phyloP scores from a whole-genome alignment of 2,113 vertebrate species.

The Poeciliopsis occidentalis region DNA sequence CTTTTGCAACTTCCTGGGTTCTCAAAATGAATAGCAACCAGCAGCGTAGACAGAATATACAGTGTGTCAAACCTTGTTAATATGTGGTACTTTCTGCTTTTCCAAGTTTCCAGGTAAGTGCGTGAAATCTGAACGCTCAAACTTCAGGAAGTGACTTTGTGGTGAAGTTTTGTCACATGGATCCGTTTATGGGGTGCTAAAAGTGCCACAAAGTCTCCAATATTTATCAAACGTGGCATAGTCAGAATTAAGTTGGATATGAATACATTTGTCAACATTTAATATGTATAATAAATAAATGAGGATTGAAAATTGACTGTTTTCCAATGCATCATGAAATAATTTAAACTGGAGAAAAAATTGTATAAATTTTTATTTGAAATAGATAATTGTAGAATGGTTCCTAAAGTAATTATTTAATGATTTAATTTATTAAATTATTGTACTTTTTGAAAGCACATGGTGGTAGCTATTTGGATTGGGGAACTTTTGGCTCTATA shows the following conservation, averaged over 20 bases:
- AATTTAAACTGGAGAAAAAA: too few species aligned
- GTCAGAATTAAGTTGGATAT: neutral
- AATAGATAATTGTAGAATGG: neutral
- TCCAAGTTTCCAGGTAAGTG: constrained; percentile 53
- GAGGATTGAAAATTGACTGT: too few species aligned
- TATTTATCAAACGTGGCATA: neutral
- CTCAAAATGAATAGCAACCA: neutral
- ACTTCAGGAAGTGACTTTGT: neutral
- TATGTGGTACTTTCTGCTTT: neutral
- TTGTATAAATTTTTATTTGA: neutral
- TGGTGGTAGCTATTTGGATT: neutral
- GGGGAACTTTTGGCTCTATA: neutral
- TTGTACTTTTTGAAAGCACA: too few species aligned
- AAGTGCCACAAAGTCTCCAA: neutral
- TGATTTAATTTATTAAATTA: neutral
- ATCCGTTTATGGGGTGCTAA: constrained; percentile 5
- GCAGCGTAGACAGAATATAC: neutral
- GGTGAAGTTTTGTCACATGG: constrained; percentile 42
- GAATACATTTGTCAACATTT: neutral
- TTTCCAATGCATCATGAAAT: neutral
- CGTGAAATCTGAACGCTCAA: neutral
- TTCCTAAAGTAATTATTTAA: neutral
- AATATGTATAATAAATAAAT: too few species aligned
- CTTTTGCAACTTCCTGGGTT: neutral
- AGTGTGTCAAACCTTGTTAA: neutral